Evolutionary conservation across 2,797 vertebrate species (phyloP).

Genomic region (Cirrhinus molitorella): DNA sequence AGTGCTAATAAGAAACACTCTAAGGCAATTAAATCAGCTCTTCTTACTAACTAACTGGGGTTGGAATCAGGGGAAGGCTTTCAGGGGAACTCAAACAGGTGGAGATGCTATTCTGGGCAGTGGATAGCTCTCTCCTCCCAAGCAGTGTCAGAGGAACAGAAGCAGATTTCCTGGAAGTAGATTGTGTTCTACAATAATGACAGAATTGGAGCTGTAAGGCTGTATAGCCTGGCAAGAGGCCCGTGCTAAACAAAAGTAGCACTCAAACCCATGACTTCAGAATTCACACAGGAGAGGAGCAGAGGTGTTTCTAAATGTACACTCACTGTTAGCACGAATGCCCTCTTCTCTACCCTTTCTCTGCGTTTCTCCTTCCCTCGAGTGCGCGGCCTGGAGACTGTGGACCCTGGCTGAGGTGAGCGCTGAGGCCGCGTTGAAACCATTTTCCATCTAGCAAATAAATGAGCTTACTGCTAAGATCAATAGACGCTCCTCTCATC

Average conservation of each 20-base stretch:
- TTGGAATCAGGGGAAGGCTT: slow-evolving; percentile 15
- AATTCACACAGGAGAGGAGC: background rate
- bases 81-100: slow-evolving; percentile 23
- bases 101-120: slow-evolving; percentile 48
- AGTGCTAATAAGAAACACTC: slow-evolving; percentile 28
- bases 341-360: background rate
- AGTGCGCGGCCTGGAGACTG: background rate
- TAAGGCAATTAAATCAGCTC: background rate
- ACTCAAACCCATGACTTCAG: slow-evolving; percentile 34
- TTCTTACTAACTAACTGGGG: background rate
- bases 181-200: slow-evolving; percentile 46
- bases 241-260: slow-evolving; percentile 11
- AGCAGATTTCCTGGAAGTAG: slow-evolving; percentile 31
- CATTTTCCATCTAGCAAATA: slow-evolving; percentile 61
- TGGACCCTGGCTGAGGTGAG: slow-evolving; percentile 33
- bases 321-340: background rate
- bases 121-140: slow-evolving; percentile 22
- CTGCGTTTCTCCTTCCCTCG: slow-evolving; percentile 16
- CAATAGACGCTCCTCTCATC: slow-evolving; percentile 60
- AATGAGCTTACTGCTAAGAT: slow-evolving; percentile 64
- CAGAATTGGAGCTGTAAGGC: slow-evolving; percentile 55
- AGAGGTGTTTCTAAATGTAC: slow-evolving; percentile 10
- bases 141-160: slow-evolving; percentile 38
- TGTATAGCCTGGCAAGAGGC: slow-evolving; percentile 24
- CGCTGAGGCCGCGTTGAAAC: slow-evolving; percentile 51